Percentiles rank a stretch among this genome's conserved stretches.
Evolutionary conservation across 2,888 invertebrate species (phyloP).

Genomic region (Chymomyza procnemis): DNA sequence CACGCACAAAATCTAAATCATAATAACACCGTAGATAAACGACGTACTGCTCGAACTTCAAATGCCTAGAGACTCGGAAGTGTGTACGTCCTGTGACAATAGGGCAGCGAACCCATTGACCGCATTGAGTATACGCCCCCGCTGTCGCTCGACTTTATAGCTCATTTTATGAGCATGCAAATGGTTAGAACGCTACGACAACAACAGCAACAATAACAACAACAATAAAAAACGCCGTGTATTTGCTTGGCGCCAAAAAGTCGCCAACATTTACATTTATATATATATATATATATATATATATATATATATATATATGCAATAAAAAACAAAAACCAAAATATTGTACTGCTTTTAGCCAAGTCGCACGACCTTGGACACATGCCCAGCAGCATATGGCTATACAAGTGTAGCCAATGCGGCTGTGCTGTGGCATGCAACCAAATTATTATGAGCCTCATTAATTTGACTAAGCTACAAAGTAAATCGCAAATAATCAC

Average conservation of each 20-base stretch:
- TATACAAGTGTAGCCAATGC: constrained; percentile 5
- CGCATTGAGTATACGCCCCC: constrained; percentile 32
- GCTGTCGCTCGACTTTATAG: constrained; percentile 34
- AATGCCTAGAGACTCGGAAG: constrained; percentile 6
- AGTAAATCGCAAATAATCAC: constrained; percentile 59
- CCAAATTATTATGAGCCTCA: constrained; percentile 63
- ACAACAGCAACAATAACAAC: background rate
- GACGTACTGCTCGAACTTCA: background rate
- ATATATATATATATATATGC: too few species aligned
- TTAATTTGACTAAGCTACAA: constrained; percentile 58
- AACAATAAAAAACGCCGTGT: background rate
- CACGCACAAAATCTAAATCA: constrained; percentile 1
- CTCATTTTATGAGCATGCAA: constrained; percentile 66
- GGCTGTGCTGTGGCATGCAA: constrained; percentile 24
- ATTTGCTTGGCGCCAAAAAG: constrained; percentile 55
- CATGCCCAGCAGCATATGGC: constrained; percentile 21
- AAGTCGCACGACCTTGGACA: constrained; percentile 36
- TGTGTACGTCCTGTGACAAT: background rate
- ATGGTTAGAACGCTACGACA: constrained; percentile 12
- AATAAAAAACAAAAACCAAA: constrained; percentile 38
- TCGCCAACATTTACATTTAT: constrained; percentile 53
- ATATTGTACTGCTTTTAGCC: constrained; percentile 43
- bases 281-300: background rate
- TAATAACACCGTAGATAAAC: background rate
- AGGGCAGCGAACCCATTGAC: constrained; percentile 45